These are phyloP conservation scores for Dasypogon diadema DNA, from an alignment of 2,888 invertebrate genomes.

Conservation along the genomic window DNA sequence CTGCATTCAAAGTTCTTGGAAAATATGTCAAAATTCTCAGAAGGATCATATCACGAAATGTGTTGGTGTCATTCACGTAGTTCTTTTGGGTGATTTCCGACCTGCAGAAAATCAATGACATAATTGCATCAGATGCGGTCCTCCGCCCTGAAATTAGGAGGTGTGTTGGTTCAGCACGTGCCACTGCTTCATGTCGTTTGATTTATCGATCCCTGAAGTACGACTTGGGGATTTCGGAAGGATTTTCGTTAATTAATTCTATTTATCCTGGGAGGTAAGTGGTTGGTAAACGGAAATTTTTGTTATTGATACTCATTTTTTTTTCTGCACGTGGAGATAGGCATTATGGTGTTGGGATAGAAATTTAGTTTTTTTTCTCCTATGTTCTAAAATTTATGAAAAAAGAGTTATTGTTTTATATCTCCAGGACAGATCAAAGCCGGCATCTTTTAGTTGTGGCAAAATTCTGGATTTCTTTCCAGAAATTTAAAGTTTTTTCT, in stretches of 20 bases:
- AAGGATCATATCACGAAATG: conserved; percentile 16
- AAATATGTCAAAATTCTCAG: conserved; percentile 20
- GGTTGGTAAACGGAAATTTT: background rate
- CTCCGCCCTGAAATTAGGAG: conserved; percentile 30
- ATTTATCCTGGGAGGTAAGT: conserved; percentile 14
- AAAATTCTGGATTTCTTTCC: no score
- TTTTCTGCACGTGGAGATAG: background rate
- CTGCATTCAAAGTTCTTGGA: conserved; percentile 22
- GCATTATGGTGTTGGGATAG: no score
- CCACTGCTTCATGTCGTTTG: conserved; percentile 15
- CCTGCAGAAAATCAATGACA: conserved; percentile 18
- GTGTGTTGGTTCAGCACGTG: conserved; percentile 40
- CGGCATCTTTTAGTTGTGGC: no score
- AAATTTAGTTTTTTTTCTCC: no score
- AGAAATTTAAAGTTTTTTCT: no score
- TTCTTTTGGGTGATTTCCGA: background rate
- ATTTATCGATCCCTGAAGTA: conserved; percentile 38
- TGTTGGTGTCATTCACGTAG: background rate
- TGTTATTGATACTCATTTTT: background rate
- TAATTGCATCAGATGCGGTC: conserved; percentile 20
- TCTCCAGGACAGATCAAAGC: no score
- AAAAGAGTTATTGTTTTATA: no score
- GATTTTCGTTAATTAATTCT: conserved; percentile 38
- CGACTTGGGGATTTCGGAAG: conserved; percentile 14
- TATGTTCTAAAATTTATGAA: no score